Evolutionary conservation across 2,797 vertebrate genomes (phyloP), one percentile per base, ranked within the genome.

Genomic region (Dipus sagitta): DNA sequence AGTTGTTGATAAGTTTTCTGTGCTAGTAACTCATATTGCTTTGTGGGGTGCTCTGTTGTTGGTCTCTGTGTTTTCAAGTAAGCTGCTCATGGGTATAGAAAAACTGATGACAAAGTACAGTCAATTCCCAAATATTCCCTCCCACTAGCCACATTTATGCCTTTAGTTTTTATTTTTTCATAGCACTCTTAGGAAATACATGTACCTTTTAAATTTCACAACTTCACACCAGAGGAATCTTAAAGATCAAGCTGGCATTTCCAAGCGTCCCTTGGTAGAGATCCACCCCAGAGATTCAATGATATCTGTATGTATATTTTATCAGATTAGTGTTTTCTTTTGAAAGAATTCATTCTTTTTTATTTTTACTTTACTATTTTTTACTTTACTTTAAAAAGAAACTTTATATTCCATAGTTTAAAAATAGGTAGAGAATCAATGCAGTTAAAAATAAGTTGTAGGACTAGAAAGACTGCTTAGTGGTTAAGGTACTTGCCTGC

Each of bases 361-460:
- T n/a, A 28, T 62, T 79, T 93, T 86, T 52, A 74, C 64, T 79
- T 90, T 83, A 62, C 30, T 67, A 64, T n/a, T 32, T 65, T 80
- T 70, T 6, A 90, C 71, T 78, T 84, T 60, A 90, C 71, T 78
- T 87, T 60, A 75, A 65, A 74, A 38, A 64, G 65, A 93, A 94
- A 90, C 17, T 42, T 47, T 85, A 23, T 82, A 38, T 70, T 34
- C 7, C 15, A 82, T n/a, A 78, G 65, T 17, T 52, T 42, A 38
- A 90, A 81, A 6, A 18, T 0, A 6, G 14, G 77, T 52, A n/a
- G 12, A 70, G 71, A 93, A 82, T 14, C 75, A 60, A n/a, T 74
- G 65, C 15, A 64, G 38, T 80, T 68, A 72, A 77, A 34, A 65
- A 67, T 71, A 82, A 62, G 52, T 85, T 78, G 42, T 47, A 47